Percentiles rank a stretch among this genome's conserved stretches.
Conservation (phyloP, 2,888 invertebrate genomes). For the Pristionchus entomophagus region DNA sequence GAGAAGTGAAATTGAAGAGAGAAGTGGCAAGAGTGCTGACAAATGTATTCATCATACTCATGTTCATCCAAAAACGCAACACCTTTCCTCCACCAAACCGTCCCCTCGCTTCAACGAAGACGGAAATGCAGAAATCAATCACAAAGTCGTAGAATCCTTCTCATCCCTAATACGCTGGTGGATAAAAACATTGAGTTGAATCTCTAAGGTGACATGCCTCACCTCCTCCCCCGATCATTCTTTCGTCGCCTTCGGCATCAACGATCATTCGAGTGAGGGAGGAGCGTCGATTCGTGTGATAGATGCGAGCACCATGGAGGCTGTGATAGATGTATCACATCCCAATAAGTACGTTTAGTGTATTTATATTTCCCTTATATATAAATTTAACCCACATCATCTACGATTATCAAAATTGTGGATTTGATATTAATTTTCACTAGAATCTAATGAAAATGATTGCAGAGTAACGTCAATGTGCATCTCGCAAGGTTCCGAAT, state of each 20-base stretch:
- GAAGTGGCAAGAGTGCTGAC: too few relatives aligned
- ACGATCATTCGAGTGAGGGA: background rate
- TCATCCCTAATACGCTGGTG: background rate
- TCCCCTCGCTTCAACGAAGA: too few relatives aligned
- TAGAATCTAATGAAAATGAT: too few relatives aligned
- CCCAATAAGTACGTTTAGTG: conserved; percentile 28
- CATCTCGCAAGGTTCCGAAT: conserved; percentile 45
- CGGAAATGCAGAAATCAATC: too few relatives aligned
- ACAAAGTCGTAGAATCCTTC: too few relatives aligned
- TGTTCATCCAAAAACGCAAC: too few relatives aligned
- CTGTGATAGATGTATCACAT: conserved; percentile 38
- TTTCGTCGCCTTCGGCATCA: conserved; percentile 31
- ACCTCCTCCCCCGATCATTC: conserved; percentile 42
- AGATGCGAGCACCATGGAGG: conserved; percentile 32
- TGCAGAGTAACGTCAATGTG: conserved; percentile 34
- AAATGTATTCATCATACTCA: background rate
- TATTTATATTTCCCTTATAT: too few relatives aligned
- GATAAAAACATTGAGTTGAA: background rate
- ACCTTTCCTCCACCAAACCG: too few relatives aligned
- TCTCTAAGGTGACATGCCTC: conserved; percentile 30
- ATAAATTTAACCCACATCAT: too few relatives aligned
- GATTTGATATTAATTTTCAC: too few relatives aligned
- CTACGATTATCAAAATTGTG: too few relatives aligned
- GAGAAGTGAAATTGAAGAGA: too few relatives aligned
- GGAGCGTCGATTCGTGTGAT: conserved; percentile 2